phyloP scores from a whole-genome alignment of 2,888 invertebrate genomes.

The Crossocerus cetratus region DNA sequence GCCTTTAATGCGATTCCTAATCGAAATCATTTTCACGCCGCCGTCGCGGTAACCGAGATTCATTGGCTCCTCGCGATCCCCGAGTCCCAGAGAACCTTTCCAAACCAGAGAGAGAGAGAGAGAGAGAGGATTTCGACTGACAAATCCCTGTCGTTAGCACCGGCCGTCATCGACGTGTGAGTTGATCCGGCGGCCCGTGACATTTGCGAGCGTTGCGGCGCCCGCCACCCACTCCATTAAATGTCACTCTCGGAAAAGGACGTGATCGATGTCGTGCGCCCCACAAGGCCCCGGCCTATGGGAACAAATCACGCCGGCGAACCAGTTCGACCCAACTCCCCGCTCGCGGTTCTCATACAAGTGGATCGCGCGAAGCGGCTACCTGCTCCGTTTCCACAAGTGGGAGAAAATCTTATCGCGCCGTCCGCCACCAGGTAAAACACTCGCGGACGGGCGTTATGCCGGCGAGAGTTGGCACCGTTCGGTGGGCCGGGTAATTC shows the following conservation, averaged over 20 bases:
- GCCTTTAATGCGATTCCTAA: slow-evolving; percentile 13
- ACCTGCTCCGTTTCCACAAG: neutral
- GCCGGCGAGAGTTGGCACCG: no score
- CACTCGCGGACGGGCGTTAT: no score
- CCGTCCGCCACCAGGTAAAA: neutral
- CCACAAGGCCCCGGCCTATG: no score
- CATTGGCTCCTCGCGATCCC: neutral
- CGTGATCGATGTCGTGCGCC: slow-evolving; percentile 67
- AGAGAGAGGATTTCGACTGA: slow-evolving; percentile 9
- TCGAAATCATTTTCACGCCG: slow-evolving; percentile 14
- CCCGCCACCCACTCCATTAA: slow-evolving; percentile 68
- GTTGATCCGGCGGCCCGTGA: slow-evolving; percentile 53
- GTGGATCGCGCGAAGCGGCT: neutral
- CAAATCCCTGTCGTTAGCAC: slow-evolving; percentile 36
- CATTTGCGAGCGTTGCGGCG: slow-evolving; percentile 66
- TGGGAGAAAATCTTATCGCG: neutral
- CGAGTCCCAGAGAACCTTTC: neutral
- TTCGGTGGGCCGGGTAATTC: no score
- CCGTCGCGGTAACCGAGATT: neutral
- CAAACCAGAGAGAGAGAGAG: no score
- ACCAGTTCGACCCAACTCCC: no score
- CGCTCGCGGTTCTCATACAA: neutral
- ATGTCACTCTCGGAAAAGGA: slow-evolving; percentile 68
- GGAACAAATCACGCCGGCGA: no score
- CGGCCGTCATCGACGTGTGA: slow-evolving; percentile 15